phyloP scores from a whole-genome alignment of 2,888 invertebrate species.

The Hemistola chrysoprasaria region DNA sequence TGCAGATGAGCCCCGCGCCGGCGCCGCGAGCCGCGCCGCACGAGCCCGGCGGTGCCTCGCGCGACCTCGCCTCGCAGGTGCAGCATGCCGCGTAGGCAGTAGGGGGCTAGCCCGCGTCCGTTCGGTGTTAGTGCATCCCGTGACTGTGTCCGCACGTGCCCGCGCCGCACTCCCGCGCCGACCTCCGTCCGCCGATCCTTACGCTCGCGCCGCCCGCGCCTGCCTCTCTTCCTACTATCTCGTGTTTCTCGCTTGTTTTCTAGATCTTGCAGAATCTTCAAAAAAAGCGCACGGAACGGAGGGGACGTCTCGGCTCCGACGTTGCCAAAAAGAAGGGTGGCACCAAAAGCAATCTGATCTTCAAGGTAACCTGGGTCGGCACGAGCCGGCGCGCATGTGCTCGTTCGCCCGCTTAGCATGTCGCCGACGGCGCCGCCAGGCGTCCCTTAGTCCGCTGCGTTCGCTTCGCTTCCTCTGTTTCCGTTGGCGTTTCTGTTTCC shows the following conservation, averaged over 20 bases:
- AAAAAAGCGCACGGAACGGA: constrained; percentile 99
- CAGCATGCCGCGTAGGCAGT: constrained; percentile 63
- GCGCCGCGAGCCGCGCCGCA: constrained; percentile 72
- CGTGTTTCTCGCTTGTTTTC: constrained; percentile 95
- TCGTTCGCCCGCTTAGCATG: constrained; percentile 82
- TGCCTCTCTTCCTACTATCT: constrained; percentile 88
- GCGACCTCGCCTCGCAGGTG: constrained; percentile 78
- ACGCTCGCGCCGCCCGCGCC: constrained; percentile 69
- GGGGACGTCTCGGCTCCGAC: constrained; percentile 98
- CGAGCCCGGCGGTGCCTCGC: constrained; percentile 67
- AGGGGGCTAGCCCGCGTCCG: constrained; percentile 74
- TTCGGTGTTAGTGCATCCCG: constrained; percentile 76
- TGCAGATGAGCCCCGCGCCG: constrained; percentile 80
- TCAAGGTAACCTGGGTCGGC: constrained; percentile 95
- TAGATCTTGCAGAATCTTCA: constrained; percentile 99
- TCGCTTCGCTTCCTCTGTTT: constrained; percentile 77
- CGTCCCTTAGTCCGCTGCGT: constrained; percentile 75
- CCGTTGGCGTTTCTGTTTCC: constrained; percentile 70
- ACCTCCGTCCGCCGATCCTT: constrained; percentile 56
- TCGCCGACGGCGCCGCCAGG: constrained; percentile 73
- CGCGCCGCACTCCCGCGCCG: constrained; percentile 58
- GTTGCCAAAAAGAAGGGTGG: constrained; percentile 95
- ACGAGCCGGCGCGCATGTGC: constrained; percentile 81
- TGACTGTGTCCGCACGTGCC: constrained; percentile 60
- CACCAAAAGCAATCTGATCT: constrained; percentile 99